phyloP scores from a whole-genome alignment of 2,888 invertebrate genomes.

The Griposia aprilina region DNA sequence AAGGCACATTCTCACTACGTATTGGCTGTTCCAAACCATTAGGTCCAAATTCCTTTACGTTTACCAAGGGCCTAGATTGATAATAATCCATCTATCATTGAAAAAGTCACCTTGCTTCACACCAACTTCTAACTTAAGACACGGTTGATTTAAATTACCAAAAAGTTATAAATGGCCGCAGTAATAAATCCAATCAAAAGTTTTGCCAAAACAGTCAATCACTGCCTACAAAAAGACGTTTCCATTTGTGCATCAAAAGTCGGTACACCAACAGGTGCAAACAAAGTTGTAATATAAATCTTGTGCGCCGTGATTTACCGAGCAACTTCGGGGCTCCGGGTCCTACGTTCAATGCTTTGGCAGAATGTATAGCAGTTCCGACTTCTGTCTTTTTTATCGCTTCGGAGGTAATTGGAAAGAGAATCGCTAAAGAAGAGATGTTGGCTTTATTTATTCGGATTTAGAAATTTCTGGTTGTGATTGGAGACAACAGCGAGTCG shows the following conservation, averaged over 20 bases:
- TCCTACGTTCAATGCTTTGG: constrained; percentile 56
- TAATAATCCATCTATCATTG: constrained; percentile 1
- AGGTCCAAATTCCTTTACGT: background rate
- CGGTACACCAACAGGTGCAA: constrained; percentile 66
- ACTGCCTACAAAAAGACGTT: constrained; percentile 23
- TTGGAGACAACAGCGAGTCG: background rate
- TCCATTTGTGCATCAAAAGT: constrained; percentile 46
- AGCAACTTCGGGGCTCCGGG: constrained; percentile 59
- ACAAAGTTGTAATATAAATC: constrained; percentile 69
- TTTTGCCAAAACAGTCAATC: constrained; percentile 41
- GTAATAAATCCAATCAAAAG: constrained; percentile 54
- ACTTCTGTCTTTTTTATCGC: constrained; percentile 60
- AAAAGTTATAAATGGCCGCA: constrained; percentile 19
- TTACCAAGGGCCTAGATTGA: background rate
- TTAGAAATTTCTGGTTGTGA: constrained; percentile 25
- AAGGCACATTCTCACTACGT: background rate
- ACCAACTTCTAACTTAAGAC: background rate
- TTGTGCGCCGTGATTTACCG: constrained; percentile 63
- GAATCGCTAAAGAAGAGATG: constrained; percentile 43
- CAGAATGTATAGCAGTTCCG: constrained; percentile 49
- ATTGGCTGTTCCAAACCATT: background rate
- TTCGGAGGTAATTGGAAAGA: constrained; percentile 54
- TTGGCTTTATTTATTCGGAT: constrained; percentile 43
- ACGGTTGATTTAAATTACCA: constrained; percentile 20
- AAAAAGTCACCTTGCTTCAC: background rate